Percentiles rank a stretch among this genome's conserved stretches.
These are phyloP conservation scores for Tryphoninae sp. DNA, from an alignment of 2,888 invertebrate species.

Conservation along the genomic window DNA sequence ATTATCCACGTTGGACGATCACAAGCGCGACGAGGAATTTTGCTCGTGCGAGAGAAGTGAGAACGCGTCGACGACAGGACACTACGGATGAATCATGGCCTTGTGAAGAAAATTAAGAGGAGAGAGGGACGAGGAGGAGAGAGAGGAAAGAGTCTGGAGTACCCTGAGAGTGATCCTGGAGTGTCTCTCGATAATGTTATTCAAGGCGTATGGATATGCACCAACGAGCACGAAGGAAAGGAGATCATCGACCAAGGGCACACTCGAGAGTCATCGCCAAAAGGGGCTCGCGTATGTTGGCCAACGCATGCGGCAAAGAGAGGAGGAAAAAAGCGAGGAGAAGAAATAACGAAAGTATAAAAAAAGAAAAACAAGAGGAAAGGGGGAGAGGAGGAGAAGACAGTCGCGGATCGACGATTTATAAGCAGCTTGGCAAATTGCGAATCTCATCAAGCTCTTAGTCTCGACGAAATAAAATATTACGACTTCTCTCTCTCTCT, in stretches of 20 bases:
- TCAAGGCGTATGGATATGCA: constrained; percentile 45
- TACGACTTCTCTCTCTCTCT: not conserved
- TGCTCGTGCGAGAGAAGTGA: not conserved
- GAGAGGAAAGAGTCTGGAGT: constrained; percentile 27
- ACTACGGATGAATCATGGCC: constrained; percentile 44
- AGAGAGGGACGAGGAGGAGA: not conserved
- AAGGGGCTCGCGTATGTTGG: constrained; percentile 36
- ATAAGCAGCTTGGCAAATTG: constrained; percentile 48
- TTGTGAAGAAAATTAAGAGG: constrained; percentile 10
- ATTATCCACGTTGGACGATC: not conserved
- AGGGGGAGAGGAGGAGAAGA: constrained; percentile 30
- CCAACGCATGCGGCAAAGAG: constrained; percentile 23
- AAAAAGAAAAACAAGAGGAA: not conserved
- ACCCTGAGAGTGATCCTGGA: not conserved
- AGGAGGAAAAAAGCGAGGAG: constrained; percentile 25
- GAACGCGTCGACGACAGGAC: constrained; percentile 15
- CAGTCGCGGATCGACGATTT: constrained; percentile 38
- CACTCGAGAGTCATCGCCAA: constrained; percentile 49
- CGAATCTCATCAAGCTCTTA: constrained; percentile 52
- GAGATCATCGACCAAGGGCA: constrained; percentile 33
- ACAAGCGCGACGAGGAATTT: constrained; percentile 11
- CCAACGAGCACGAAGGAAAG: constrained; percentile 28
- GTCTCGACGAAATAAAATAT: constrained; percentile 25
- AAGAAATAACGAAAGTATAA: not conserved
- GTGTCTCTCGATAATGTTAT: constrained; percentile 44